Evolutionary conservation across 2,888 invertebrate species (phyloP).

Genomic region (Iphiclides podalirius): DNA sequence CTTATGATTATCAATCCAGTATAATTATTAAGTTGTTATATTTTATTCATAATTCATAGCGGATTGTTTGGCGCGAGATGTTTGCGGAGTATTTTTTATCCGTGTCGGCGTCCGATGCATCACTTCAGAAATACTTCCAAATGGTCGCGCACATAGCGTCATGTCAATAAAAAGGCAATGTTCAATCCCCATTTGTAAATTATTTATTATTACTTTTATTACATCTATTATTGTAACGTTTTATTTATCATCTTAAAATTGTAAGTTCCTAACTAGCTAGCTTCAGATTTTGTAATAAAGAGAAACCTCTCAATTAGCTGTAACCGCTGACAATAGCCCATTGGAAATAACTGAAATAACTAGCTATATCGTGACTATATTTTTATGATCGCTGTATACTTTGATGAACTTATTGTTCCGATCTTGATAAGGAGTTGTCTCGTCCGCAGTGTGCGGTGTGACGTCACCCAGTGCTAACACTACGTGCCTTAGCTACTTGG

Average conservation of each 20-base stretch:
- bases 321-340: slow-evolving; percentile 44
- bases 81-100: slow-evolving; percentile 65
- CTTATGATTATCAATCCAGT: slow-evolving; percentile 59
- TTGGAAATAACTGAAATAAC: slow-evolving; percentile 45
- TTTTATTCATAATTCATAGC: slow-evolving; percentile 68
- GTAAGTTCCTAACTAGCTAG: slow-evolving; percentile 79
- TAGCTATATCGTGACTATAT: slow-evolving; percentile 43
- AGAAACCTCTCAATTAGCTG: slow-evolving; percentile 47
- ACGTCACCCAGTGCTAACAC: slow-evolving; percentile 54
- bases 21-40: slow-evolving; percentile 57
- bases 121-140: slow-evolving; percentile 65
- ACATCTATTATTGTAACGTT: slow-evolving; percentile 52
- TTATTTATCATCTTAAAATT: slow-evolving; percentile 74
- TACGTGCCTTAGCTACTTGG: slow-evolving; percentile 75
- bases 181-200: slow-evolving; percentile 67
- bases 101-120: slow-evolving; percentile 36
- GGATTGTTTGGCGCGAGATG: slow-evolving; percentile 51
- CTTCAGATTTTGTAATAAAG: slow-evolving; percentile 57
- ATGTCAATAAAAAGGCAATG: slow-evolving; percentile 42
- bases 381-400: slow-evolving; percentile 45
- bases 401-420: slow-evolving; percentile 51
- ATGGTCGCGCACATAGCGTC: slow-evolving; percentile 44
- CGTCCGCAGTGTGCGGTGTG: slow-evolving; percentile 27
- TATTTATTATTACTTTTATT: slow-evolving; percentile 66
- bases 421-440: slow-evolving; percentile 42